Percentiles rank a stretch among this genome's conserved stretches.
Evolutionary conservation across 2,888 invertebrate species (phyloP).

Genomic region (Epirrita christyi): DNA sequence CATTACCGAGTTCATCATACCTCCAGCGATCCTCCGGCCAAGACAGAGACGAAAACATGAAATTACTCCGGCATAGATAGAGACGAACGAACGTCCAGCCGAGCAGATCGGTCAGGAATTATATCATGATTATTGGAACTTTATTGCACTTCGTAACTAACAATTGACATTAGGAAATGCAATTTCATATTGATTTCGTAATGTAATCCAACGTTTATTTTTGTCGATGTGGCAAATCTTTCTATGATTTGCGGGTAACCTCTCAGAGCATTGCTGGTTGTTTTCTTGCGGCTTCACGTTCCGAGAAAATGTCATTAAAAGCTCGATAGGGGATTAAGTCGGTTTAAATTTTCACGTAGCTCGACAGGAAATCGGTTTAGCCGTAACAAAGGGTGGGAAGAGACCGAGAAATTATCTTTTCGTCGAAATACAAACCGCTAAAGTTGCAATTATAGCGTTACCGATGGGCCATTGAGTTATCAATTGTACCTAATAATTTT

Average conservation of each 20-base stretch:
- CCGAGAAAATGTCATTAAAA: conserved; percentile 81
- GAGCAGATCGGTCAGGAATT: conserved; percentile 79
- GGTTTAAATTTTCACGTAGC: conserved; percentile 81
- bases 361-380: conserved; percentile 79
- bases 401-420: conserved; percentile 82
- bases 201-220: conserved; percentile 79
- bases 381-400: conserved; percentile 80
- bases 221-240: conserved; percentile 82
- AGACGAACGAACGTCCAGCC: conserved; percentile 55
- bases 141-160: conserved; percentile 85
- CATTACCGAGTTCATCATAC: conserved; percentile 85
- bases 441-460: conserved; percentile 81
- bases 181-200: conserved; percentile 85
- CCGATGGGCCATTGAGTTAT: conserved; percentile 80
- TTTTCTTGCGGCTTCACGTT: conserved; percentile 76
- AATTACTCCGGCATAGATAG: conserved; percentile 44
- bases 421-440: conserved; percentile 78
- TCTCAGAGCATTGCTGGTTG: conserved; percentile 65
- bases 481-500: conserved; percentile 78
- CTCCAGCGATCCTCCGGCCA: conserved; percentile 78
- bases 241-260: conserved; percentile 84
- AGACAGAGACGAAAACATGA: conserved; percentile 62
- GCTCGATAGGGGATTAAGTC: conserved; percentile 79
- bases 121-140: conserved; percentile 85
- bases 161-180: conserved; percentile 85